Conservation (phyloP, 2,797 vertebrate species). For the Melanotaenia trifasciata region DNA sequence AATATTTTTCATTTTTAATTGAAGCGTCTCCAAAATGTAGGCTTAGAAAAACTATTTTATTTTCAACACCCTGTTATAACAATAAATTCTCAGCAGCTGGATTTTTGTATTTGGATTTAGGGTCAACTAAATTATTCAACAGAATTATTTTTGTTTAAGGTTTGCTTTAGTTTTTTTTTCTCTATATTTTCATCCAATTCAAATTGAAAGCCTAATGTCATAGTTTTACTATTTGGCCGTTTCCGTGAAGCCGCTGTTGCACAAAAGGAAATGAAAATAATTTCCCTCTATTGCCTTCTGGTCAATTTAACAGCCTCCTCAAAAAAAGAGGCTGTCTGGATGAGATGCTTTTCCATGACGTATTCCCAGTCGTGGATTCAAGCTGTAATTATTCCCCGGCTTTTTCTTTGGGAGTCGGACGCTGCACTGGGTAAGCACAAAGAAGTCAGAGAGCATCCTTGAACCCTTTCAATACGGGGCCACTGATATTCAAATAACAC, state of each 20-base stretch:
- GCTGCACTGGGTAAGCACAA: constrained; percentile 99
- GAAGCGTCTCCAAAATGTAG: neutral
- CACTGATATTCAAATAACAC: constrained; percentile 99
- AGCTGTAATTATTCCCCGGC: constrained; percentile 97
- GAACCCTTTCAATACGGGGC: constrained; percentile 97
- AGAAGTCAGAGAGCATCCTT: constrained; percentile 99
- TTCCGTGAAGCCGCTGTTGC: constrained; percentile 77
- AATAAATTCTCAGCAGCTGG: neutral
- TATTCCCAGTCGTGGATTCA: constrained; percentile 94
- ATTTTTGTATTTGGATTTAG: neutral
- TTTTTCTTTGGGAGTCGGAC: constrained; percentile 92
- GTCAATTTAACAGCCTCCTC: constrained; percentile 96
- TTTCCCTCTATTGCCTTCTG: constrained; percentile 99
- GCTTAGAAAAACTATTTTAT: neutral
- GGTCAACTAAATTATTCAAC: neutral
- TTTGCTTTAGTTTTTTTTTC: neutral
- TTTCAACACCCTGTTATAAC: neutral
- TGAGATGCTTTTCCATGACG: constrained; percentile 94
- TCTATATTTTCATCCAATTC: constrained; percentile 55
- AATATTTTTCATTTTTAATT: neutral
- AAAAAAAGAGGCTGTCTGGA: constrained; percentile 86
- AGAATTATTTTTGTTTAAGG: constrained; percentile 3
- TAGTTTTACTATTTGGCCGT: constrained; percentile 71
- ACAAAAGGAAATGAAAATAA: constrained; percentile 99
- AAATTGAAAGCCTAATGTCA: constrained; percentile 64